Base-by-base conservation (phyloP, 1,140 invertebrate species). In the Leptonema lineaticorne region DNA sequence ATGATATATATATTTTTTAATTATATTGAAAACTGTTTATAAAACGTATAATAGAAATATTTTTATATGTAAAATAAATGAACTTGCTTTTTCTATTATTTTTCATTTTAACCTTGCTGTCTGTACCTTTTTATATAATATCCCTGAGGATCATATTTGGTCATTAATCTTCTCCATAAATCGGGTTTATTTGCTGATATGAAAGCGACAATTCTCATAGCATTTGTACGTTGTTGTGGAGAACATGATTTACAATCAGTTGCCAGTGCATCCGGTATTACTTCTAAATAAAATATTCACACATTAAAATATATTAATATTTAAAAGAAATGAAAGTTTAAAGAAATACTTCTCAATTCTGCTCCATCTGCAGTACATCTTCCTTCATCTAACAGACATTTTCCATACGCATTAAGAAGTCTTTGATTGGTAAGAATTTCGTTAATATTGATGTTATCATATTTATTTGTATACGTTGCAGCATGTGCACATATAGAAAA, bases 391-490 rank as follows among this genome's bases (percentile, higher is more conserved):
- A 91, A 66, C 1, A 92, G 68, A 75, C 90, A 92, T 62, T 90
- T 84, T 7, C 82, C 75, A 70, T 92, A 91, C 50, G 83, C 86
- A 0, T 77, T 79, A 2, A 91, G 77, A 18, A 92, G 76, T 41
- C 89, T 80, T 0, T 88, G 84, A 59, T 86, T 91, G 0, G 78
- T 77, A 0, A 92, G 75, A 57, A 92, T 87, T 68, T 87, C 82
- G 37, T 91, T 84, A 11, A 91, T 24, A 75, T 92, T 79, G 37
- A 92, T 79, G 70, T 87, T 87, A 75, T 92, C 90, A 73, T 86
- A 92, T 76, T 88, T 91, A 18, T 83, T 85, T 0, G 88, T 89
- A 74, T 92, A 92, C 20, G 27, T 50, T 30, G 50, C 24, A 3
- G 59, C 30, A 24, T 45, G 6, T 41, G 30, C 24, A 24, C 8